Percentiles rank a stretch among this genome's conserved stretches.
Evolutionary conservation across 2,797 vertebrate species (phyloP).

Genomic region (Synanceia verrucosa): DNA sequence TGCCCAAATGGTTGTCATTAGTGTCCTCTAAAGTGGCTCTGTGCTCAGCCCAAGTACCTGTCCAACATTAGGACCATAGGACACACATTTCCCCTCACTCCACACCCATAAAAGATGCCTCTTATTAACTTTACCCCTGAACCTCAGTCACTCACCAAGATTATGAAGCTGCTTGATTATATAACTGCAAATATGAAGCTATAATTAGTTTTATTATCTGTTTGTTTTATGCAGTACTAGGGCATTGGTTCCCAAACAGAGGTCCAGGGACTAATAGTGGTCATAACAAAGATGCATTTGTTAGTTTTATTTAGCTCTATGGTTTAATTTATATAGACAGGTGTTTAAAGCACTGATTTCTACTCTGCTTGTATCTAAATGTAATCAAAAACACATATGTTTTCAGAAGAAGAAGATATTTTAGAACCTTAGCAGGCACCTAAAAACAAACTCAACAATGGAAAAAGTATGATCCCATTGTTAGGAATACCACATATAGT

Average conservation of each 20-base stretch:
- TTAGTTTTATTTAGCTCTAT: not conserved
- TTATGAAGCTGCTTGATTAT: conserved; percentile 27
- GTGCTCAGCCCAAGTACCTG: not conserved
- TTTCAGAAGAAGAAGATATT: not conserved
- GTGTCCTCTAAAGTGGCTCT: not conserved
- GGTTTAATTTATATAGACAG: not conserved
- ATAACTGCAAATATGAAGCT: conserved; percentile 15
- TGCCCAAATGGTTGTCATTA: not conserved
- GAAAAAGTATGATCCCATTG: not conserved
- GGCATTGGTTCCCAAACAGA: not conserved
- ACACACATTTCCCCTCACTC: not conserved
- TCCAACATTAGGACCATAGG: not conserved
- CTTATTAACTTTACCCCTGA: conserved; percentile 14
- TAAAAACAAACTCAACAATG: conserved; percentile 4
- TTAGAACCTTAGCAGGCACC: not conserved
- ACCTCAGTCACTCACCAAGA: not conserved
- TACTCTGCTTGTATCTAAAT: not conserved
- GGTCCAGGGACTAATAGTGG: not conserved
- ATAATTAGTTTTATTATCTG: not conserved
- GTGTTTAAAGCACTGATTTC: not conserved
- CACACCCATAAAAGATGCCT: not conserved
- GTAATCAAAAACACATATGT: not conserved
- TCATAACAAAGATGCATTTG: not conserved
- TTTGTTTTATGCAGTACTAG: not conserved
- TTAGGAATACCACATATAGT: no score